Base-by-base conservation (phyloP, 2,113 vertebrate genomes). In the Tringa solitaria region DNA sequence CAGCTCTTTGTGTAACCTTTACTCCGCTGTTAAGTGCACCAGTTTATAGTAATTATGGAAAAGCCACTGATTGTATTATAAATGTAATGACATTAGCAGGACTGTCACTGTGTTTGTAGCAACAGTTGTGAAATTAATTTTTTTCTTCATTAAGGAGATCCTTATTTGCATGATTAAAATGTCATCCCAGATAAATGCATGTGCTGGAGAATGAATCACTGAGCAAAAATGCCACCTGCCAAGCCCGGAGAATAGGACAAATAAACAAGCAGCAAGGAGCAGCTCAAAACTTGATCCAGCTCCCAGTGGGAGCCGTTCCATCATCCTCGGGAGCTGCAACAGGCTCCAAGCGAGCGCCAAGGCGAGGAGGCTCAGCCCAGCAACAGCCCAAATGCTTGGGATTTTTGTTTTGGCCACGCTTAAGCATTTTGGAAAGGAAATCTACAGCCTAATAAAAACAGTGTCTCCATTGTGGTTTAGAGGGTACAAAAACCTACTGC, bases 101-200 rank as follows among this genome's bases (percentile, higher is more conserved):
- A 97, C 95, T 89, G 94, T 94, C 87, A 61, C 69, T 37, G 78
- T 23, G 41, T 96, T 91, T 82, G 92, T 75, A 92, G 97, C 77
- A 75, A 64, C 89, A 60, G 96, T 85, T 69, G 85, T 28, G 21
- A 97, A 94, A 96, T 97, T 94, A 95, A 96, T 96, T 95, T 94
- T 96, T 95, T 95, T 94, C 96, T 93, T 97, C 97, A 86, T 98
- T 97, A 97, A 96, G 86, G 75, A 96, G 87, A 94, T 70, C 91
- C 97, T 97, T 72, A 97, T 97, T 97, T 97, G 96, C 97, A 97
- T 97, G 95, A 98, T 98, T 97, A 97, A 96, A 96, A 95, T 97
- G 96, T 98, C 97, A 97, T 63, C 80, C 93, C 92, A 83, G 50
- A 96, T 93, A 95, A 97, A 97, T 95, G 77, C 85, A 60, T 88